Conservation (phyloP, 2,797 vertebrate genomes). For the Pangasius sanitwongsei region DNA sequence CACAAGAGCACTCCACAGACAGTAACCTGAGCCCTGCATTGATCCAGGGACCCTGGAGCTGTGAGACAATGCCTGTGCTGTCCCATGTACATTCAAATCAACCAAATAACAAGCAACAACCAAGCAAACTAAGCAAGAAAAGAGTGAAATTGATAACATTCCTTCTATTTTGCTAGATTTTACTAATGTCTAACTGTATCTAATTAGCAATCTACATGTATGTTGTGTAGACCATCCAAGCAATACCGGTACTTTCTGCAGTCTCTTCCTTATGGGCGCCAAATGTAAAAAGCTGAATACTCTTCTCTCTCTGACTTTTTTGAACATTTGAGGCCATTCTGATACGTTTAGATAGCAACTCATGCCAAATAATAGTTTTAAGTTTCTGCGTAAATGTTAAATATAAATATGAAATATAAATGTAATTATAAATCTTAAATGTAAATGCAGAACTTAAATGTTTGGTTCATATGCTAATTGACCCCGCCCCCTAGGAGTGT, state of each 20-base stretch:
- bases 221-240: constrained; percentile 15
- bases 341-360: neutral
- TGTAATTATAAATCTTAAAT: neutral
- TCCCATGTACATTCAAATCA: neutral
- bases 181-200: constrained; percentile 9
- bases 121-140: neutral
- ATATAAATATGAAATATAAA: neutral
- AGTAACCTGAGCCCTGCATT: constrained; percentile 20
- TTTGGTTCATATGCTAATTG: neutral
- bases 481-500: too few species aligned
- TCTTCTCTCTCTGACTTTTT: neutral
- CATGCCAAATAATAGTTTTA: neutral
- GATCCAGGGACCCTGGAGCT: neutral
- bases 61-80: neutral
- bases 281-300: too few species aligned
- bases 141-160: neutral
- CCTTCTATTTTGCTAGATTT: constrained; percentile 6
- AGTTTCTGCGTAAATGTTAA: neutral
- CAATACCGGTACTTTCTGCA: constrained; percentile 1
- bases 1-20: constrained; percentile 1
- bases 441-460: neutral
- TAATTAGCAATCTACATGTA: constrained; percentile 31
- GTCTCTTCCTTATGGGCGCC: neutral
- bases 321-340: neutral
- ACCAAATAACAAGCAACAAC: constrained; percentile 21